phyloP scores from a whole-genome alignment of 2,797 vertebrate species.

The Acanthis flammea region DNA sequence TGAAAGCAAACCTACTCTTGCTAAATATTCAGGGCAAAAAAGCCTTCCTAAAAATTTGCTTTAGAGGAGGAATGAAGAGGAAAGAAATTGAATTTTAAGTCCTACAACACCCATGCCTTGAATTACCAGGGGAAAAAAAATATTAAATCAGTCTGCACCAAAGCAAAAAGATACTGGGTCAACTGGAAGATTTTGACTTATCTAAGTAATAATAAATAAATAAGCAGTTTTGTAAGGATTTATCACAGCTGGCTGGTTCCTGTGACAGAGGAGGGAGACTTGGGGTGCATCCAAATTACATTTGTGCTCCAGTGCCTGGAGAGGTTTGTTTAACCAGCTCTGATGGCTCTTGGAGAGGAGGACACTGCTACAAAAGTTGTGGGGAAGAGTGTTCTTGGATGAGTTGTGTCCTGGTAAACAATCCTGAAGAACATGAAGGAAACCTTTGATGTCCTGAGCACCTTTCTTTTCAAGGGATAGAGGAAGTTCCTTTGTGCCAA shows the following conservation, averaged over 20 bases:
- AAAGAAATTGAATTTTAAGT: not conserved
- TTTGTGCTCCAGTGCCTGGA: not conserved
- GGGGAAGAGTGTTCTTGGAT: not conserved
- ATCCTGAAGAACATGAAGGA: not conserved
- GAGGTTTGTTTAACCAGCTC: not conserved
- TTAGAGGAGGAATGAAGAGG: not conserved
- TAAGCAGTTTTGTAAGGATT: not conserved
- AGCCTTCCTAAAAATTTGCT: not conserved
- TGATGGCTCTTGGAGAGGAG: not conserved
- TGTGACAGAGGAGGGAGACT: not conserved
- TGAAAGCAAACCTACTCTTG: not conserved
- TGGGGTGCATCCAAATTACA: not conserved
- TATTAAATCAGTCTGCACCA: not conserved
- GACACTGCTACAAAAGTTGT: rapidly evolving
- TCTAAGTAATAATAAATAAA: not conserved
- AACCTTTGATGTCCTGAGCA: not conserved
- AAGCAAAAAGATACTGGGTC: not conserved
- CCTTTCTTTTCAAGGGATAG: not conserved
- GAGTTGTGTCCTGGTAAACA: not conserved
- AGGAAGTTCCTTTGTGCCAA: not conserved
- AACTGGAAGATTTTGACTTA: not conserved
- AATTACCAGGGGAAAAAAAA: not conserved
- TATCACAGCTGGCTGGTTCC: not conserved
- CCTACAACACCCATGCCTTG: not conserved
- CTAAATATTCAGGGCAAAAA: not conserved